phyloP scores from a whole-genome alignment of 2,888 invertebrate genomes.

The Germaria angustata region DNA sequence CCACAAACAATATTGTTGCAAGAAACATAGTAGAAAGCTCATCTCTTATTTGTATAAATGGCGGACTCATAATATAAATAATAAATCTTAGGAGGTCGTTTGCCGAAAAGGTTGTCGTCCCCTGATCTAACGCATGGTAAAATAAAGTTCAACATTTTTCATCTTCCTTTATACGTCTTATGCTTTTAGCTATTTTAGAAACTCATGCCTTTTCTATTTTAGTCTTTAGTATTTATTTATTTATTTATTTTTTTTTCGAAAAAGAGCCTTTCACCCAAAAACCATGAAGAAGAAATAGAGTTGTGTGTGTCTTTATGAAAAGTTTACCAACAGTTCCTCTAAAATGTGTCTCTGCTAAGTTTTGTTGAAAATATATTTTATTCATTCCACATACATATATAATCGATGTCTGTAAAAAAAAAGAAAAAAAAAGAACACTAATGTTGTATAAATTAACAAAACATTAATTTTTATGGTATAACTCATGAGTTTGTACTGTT shows the following conservation, averaged over 20 bases:
- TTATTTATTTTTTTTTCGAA: neutral
- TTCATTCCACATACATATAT: slow-evolving; percentile 50
- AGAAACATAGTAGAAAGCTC: too few species aligned
- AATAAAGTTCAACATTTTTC: slow-evolving; percentile 50
- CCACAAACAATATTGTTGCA: too few species aligned
- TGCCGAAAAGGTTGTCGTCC: neutral
- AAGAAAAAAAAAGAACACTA: neutral
- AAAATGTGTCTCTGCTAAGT: neutral
- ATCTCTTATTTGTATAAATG: too few species aligned
- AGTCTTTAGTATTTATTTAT: neutral
- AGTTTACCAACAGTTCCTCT: slow-evolving; percentile 4
- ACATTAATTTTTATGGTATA: slow-evolving; percentile 50
- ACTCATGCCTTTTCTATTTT: slow-evolving; percentile 31
- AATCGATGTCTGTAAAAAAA: slow-evolving; percentile 40
- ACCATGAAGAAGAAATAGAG: neutral
- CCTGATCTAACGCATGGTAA: slow-evolving; percentile 28
- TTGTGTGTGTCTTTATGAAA: slow-evolving; percentile 17
- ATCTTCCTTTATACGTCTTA: neutral
- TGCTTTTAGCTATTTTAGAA: slow-evolving; percentile 14
- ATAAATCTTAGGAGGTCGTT: too few species aligned
- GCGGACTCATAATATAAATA: too few species aligned
- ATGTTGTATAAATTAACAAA: slow-evolving; percentile 55
- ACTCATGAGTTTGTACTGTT: neutral
- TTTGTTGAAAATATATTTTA: slow-evolving; percentile 30
- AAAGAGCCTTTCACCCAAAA: slow-evolving; percentile 26